These are phyloP conservation scores for Trichoplusia ni DNA, from an alignment of 1,140 invertebrate genomes.

Conservation along the genomic window DNA sequence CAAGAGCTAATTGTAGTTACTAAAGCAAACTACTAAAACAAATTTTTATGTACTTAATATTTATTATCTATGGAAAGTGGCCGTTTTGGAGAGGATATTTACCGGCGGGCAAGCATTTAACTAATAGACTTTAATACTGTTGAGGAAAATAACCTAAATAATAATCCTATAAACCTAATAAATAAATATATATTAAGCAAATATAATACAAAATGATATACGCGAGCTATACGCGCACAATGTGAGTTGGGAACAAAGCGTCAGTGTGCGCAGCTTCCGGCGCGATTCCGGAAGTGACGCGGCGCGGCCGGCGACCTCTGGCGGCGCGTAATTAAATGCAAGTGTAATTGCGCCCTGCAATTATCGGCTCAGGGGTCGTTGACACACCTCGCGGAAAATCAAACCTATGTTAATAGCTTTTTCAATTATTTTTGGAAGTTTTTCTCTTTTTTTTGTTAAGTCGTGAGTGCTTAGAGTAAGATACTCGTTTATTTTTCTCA, in stretches of 20 bases:
- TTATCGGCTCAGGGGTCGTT: conserved; percentile 11
- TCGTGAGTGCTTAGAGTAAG: too few relatives aligned
- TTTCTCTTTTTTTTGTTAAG: too few relatives aligned
- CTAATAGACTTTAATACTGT: too few relatives aligned
- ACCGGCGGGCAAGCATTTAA: too few relatives aligned
- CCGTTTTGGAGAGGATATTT: too few relatives aligned
- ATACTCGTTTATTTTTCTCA: too few relatives aligned
- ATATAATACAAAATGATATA: not conserved
- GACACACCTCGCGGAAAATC: not conserved
- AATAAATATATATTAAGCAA: too few relatives aligned
- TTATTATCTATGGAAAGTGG: too few relatives aligned
- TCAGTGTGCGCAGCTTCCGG: conserved; percentile 11
- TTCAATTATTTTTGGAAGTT: not conserved
- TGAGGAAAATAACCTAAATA: too few relatives aligned
- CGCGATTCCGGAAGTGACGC: conserved; percentile 14
- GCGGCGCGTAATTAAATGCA: conserved; percentile 29
- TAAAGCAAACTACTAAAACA: too few relatives aligned
- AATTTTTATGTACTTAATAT: too few relatives aligned
- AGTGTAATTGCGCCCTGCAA: conserved; percentile 22
- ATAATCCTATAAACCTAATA: not conserved
- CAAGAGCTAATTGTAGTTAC: too few relatives aligned
- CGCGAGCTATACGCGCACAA: not conserved
- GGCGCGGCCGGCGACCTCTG: conserved; percentile 24
- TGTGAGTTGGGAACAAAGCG: conserved; percentile 13
- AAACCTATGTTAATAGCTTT: not conserved